These are phyloP conservation scores for Junonia oenone DNA, from an alignment of 2,888 invertebrate genomes.

Conservation along the genomic window DNA sequence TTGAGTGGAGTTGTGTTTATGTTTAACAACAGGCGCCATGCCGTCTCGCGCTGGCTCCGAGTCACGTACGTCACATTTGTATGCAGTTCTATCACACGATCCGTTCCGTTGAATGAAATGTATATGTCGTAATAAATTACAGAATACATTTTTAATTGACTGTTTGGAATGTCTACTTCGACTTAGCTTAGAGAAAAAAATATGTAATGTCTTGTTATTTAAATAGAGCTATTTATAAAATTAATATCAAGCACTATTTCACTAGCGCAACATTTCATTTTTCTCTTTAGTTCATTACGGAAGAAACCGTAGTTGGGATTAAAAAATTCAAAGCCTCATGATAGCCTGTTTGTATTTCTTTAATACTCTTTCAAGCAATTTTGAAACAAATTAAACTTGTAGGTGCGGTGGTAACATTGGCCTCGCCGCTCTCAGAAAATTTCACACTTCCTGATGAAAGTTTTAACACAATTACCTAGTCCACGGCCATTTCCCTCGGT, in stretches of 20 bases:
- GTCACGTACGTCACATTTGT: slow-evolving; percentile 50
- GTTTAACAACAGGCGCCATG: slow-evolving; percentile 46
- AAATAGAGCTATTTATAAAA: no score
- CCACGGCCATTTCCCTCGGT: slow-evolving; percentile 62
- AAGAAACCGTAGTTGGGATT: not conserved
- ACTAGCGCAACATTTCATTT: not conserved
- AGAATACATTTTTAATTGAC: slow-evolving; percentile 54
- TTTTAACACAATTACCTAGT: slow-evolving; percentile 77
- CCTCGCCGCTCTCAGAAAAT: slow-evolving; percentile 59
- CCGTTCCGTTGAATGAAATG: slow-evolving; percentile 54
- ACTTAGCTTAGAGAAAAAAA: slow-evolving; percentile 30
- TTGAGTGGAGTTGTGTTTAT: slow-evolving; percentile 7
- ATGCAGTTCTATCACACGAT: slow-evolving; percentile 50
- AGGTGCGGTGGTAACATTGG: slow-evolving; percentile 53
- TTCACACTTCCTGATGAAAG: slow-evolving; percentile 75
- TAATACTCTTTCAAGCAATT: slow-evolving; percentile 39
- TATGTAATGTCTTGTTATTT: not conserved
- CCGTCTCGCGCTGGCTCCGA: slow-evolving; percentile 47
- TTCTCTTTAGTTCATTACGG: not conserved
- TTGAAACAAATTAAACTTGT: slow-evolving; percentile 66
- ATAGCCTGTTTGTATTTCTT: slow-evolving; percentile 9
- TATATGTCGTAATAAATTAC: slow-evolving; percentile 52
- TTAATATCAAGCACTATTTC: no score
- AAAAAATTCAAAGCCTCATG: slow-evolving; percentile 4
- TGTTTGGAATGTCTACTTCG: slow-evolving; percentile 25